Conservation (phyloP, 2,888 invertebrate species). For the Tupiocoris notatus region DNA sequence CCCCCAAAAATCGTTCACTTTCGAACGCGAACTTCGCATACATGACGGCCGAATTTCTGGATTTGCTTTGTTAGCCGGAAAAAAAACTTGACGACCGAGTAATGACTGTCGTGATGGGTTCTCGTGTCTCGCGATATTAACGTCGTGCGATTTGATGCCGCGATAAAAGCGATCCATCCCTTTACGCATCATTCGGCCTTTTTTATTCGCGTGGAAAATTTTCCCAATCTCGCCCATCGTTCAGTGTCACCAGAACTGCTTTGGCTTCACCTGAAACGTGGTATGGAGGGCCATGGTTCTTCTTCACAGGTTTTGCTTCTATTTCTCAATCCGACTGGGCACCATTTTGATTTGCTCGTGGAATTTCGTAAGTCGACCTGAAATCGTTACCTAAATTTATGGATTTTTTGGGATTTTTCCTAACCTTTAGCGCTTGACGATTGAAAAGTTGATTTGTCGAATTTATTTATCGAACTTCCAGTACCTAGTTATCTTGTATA, state of each 20-base stretch:
- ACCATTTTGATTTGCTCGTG: constrained; percentile 31
- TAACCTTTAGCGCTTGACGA: too few relatives aligned
- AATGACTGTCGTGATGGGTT: background rate
- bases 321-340: constrained; percentile 40
- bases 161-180: background rate
- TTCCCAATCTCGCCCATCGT: background rate
- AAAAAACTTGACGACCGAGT: background rate
- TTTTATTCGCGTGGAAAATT: background rate
- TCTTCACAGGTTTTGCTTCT: constrained; percentile 31
- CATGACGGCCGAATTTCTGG: too few relatives aligned
- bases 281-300: constrained; percentile 32
- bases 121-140: background rate
- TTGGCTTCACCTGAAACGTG: too few relatives aligned
- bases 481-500: too few relatives aligned
- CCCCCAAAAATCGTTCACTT: too few relatives aligned
- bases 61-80: background rate
- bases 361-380: constrained; percentile 21
- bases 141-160: background rate
- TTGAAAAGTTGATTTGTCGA: background rate
- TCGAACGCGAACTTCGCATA: too few relatives aligned
- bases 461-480: too few relatives aligned
- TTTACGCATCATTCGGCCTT: background rate
- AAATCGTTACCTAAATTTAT: background rate
- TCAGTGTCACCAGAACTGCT: too few relatives aligned
- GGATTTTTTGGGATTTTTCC: too few relatives aligned